A percentile compares a stretch with the other conserved stretches of the same genome.
Conservation (phyloP, 2,888 invertebrate species). For the Andrena trimmerana region DNA sequence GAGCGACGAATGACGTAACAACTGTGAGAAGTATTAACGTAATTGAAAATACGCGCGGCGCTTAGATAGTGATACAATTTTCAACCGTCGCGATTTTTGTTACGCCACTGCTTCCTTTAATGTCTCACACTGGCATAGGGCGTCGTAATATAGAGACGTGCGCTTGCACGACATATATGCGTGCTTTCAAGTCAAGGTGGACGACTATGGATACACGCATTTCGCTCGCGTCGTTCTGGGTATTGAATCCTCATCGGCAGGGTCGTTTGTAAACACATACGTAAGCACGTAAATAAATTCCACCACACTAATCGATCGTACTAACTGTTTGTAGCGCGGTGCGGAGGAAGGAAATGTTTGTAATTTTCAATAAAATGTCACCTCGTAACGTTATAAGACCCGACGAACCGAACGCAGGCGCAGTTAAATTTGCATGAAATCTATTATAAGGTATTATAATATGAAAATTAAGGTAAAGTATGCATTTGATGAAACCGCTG, state of each 20-base stretch:
- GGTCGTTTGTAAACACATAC: constrained; percentile 59
- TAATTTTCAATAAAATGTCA: constrained; percentile 14
- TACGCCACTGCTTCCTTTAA: constrained; percentile 66
- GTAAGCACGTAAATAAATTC: constrained; percentile 54
- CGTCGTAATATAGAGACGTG: constrained; percentile 53
- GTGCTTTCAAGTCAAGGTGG: constrained; percentile 66
- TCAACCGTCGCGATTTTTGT: constrained; percentile 24
- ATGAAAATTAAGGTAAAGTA: constrained; percentile 24
- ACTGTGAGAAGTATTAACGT: not conserved
- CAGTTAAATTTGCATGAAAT: constrained; percentile 17
- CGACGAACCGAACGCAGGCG: constrained; percentile 13
- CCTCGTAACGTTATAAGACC: constrained; percentile 15
- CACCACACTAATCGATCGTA: constrained; percentile 29
- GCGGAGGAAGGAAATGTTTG: constrained; percentile 15
- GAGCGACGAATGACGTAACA: constrained; percentile 10
- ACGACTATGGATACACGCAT: constrained; percentile 63
- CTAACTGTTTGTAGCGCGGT: constrained; percentile 29
- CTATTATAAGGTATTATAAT: not conserved
- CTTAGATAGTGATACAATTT: constrained; percentile 5
- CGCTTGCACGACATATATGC: constrained; percentile 54
- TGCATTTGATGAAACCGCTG: constrained; percentile 20
- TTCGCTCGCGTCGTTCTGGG: constrained; percentile 60
- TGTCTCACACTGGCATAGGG: constrained; percentile 50
- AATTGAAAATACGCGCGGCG: constrained; percentile 12
- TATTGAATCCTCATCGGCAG: constrained; percentile 65